phyloP scores from a whole-genome alignment of 2,113 vertebrate genomes.

The Pomatorhinus ruficollis region DNA sequence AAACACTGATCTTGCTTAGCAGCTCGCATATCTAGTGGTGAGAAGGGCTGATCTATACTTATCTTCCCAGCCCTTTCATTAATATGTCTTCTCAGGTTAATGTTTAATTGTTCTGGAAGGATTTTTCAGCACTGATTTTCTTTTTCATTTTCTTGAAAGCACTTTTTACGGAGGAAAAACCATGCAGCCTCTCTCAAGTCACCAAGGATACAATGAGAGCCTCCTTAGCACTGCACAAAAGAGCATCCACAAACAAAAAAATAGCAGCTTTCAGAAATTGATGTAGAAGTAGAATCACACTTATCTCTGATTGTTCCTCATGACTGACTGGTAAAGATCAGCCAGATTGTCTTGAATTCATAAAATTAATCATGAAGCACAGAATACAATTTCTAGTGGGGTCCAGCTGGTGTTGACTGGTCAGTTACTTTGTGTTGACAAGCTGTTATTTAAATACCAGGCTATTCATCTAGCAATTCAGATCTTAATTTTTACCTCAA shows the following conservation, averaged over 20 bases:
- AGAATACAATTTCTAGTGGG: background rate
- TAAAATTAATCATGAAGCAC: background rate
- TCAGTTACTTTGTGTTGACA: background rate
- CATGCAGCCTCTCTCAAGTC: background rate
- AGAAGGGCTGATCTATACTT: background rate
- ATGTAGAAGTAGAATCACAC: fast-evolving
- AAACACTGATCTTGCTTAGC: background rate
- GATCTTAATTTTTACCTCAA: background rate
- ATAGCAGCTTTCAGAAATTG: background rate
- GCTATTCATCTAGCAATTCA: background rate
- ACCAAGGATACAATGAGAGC: background rate
- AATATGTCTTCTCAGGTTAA: background rate
- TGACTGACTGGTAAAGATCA: background rate
- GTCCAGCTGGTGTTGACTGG: background rate
- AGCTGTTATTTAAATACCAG: background rate
- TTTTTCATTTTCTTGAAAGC: background rate
- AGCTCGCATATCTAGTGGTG: background rate
- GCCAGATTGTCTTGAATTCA: background rate
- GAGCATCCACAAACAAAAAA: background rate
- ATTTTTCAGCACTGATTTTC: background rate
- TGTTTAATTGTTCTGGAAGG: background rate
- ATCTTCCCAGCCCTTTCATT: background rate
- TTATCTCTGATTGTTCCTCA: background rate
- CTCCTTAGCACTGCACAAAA: background rate
- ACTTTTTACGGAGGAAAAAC: background rate